These are phyloP conservation scores for Prunella strophiata DNA, from an alignment of 2,797 vertebrate genomes.

Conservation along the genomic window DNA sequence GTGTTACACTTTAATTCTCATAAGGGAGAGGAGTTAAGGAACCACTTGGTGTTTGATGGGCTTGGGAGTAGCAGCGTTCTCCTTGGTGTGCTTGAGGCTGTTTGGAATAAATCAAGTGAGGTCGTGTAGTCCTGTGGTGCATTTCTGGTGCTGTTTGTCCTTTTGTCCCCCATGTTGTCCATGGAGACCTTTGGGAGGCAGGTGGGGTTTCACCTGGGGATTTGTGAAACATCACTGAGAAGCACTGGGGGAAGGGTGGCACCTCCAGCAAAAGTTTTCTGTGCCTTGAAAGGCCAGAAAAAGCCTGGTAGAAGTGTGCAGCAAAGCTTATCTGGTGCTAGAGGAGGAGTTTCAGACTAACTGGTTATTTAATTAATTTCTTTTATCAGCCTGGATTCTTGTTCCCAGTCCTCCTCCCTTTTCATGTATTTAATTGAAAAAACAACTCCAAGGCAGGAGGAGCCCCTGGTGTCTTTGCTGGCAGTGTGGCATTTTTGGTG, in stretches of 20 bases:
- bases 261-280: background rate
- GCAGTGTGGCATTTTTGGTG: background rate
- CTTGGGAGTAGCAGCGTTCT: background rate
- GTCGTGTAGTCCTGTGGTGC: accelerated
- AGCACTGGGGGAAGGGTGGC: background rate
- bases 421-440: background rate
- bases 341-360: background rate
- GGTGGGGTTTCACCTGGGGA: accelerated
- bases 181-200: background rate
- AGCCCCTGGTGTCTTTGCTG: background rate
- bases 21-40: background rate
- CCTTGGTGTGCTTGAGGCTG: background rate
- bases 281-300: background rate
- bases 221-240: background rate
- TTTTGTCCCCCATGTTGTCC: background rate
- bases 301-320: background rate
- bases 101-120: background rate
- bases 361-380: background rate
- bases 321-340: background rate
- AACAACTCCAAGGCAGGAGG: background rate
- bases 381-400: background rate
- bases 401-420: background rate
- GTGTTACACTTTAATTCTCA: background rate
- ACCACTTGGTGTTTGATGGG: background rate
- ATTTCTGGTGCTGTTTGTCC: background rate